A percentile compares a stretch with the other conserved stretches of the same genome.
Evolutionary conservation across 2,797 vertebrate genomes (phyloP).

Genomic region (Poeciliopsis infans): DNA sequence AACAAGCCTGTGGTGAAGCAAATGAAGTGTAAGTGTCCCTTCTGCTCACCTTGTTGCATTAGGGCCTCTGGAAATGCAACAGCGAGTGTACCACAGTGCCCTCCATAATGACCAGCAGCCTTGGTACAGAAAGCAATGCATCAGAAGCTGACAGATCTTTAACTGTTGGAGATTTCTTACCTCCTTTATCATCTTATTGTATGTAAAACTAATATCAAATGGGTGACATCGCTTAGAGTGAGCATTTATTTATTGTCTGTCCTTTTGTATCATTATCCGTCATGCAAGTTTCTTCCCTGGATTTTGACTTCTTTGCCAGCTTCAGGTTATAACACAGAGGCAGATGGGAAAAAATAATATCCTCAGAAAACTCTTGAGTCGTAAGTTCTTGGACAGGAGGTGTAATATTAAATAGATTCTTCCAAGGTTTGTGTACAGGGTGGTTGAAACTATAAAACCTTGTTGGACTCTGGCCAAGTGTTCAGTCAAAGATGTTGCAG

Average conservation of each 20-base stretch:
- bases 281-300: not conserved
- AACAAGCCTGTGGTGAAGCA: slow-evolving; percentile 94
- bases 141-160: not conserved
- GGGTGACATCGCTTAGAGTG: not conserved
- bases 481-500: not conserved
- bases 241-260: not conserved
- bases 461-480: not conserved
- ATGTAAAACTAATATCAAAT: not conserved
- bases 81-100: not conserved
- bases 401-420: not conserved
- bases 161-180: not conserved
- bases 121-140: not conserved
- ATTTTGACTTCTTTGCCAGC: not conserved
- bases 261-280: not conserved
- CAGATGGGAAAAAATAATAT: not conserved
- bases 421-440: not conserved
- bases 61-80: not conserved
- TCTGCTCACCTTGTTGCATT: slow-evolving; percentile 30
- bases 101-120: not conserved
- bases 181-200: not conserved
- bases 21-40: slow-evolving; percentile 96
- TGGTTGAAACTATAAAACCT: not conserved
- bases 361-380: not conserved
- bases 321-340: not conserved
- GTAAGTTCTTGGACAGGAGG: not conserved